Evolutionary conservation across 2,113 vertebrate species (phyloP).

Genomic region (Taxidea taxus): DNA sequence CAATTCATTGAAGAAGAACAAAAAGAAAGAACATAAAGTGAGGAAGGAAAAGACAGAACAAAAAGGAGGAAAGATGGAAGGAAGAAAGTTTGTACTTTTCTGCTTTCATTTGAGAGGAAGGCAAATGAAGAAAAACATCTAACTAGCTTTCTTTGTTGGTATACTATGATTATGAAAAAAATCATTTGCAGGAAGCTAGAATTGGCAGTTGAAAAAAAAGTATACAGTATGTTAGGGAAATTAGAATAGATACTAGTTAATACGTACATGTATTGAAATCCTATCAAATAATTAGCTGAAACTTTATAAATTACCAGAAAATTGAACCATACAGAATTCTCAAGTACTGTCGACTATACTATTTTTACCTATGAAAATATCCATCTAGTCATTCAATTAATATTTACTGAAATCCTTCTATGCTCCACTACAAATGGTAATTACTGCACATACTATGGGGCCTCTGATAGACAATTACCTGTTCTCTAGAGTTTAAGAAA

Average conservation of each 20-base stretch:
- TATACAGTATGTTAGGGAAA: neutral
- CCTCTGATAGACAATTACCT: neutral
- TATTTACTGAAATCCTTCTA: neutral
- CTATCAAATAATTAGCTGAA: neutral
- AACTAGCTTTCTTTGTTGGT: neutral
- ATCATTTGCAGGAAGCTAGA: neutral
- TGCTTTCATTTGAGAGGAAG: neutral
- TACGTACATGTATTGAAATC: neutral
- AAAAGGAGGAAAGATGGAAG: neutral
- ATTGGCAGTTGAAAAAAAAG: neutral
- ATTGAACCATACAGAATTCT: neutral
- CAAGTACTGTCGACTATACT: neutral
- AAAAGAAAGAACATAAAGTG: neutral
- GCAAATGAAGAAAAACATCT: neutral
- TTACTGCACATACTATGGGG: neutral
- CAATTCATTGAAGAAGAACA: neutral
- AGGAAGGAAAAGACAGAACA: neutral
- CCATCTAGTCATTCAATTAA: neutral
- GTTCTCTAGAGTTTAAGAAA: neutral
- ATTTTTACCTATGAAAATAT: neutral
- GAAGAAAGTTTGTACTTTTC: neutral
- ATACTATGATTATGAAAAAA: neutral
- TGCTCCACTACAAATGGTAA: neutral
- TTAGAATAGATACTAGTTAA: neutral
- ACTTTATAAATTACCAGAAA: neutral